Evolutionary conservation across 2,797 vertebrate genomes (phyloP).

Genomic region (Dendrocincla fuliginosa): DNA sequence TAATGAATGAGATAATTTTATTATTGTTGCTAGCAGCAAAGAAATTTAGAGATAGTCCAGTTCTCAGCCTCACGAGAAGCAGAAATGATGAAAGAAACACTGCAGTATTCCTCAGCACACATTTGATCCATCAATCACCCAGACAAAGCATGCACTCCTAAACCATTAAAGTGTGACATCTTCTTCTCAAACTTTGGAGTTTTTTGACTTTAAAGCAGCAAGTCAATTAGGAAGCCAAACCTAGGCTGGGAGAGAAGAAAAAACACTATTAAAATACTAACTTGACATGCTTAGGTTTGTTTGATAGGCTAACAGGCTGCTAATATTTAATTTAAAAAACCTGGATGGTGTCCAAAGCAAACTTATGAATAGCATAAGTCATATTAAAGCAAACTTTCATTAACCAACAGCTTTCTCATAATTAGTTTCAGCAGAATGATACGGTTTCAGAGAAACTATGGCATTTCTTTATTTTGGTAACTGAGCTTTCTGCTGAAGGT

Average conservation of each 20-base stretch:
- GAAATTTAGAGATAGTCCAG: background rate
- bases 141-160: conserved; percentile 61
- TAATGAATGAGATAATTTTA: conserved; percentile 43
- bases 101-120: background rate
- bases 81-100: conserved; percentile 30
- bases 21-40: conserved; percentile 29
- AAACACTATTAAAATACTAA: conserved; percentile 47
- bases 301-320: conserved; percentile 59
- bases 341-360: conserved; percentile 61
- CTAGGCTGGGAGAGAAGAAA: conserved; percentile 5
- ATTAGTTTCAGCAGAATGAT: conserved; percentile 60
- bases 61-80: background rate
- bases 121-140: conserved; percentile 76
- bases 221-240: conserved; percentile 55
- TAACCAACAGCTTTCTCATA: conserved; percentile 55
- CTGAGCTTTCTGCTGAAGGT: conserved; percentile 33
- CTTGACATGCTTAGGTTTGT: conserved; percentile 50
- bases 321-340: conserved; percentile 64
- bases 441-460: conserved; percentile 17
- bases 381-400: conserved; percentile 68
- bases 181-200: conserved; percentile 52
- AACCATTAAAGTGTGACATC: conserved; percentile 75
- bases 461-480: conserved; percentile 38
- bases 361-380: conserved; percentile 57
- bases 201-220: conserved; percentile 54